A percentile compares a stretch with the other conserved stretches of the same genome.
phyloP scores from a whole-genome alignment of 2,888 invertebrate genomes.

The Troides oblongomaculatus region DNA sequence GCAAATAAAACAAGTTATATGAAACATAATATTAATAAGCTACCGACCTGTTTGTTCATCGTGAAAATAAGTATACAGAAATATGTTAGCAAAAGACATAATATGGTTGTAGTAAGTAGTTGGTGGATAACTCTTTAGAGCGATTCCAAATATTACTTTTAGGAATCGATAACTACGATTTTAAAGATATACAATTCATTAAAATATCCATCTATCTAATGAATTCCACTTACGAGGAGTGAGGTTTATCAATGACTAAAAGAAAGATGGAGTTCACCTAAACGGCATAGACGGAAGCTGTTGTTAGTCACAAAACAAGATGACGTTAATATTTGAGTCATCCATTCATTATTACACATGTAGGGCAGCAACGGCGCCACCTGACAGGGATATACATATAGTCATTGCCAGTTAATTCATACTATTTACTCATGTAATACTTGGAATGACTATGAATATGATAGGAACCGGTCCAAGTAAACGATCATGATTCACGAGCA shows the following conservation, averaged over 20 bases:
- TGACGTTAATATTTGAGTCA: conserved; percentile 20
- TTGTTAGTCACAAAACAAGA: conserved; percentile 16
- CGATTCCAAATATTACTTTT: too few relatives aligned
- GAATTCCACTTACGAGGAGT: not conserved
- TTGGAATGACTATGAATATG: conserved; percentile 59
- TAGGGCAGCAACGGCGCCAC: conserved; percentile 25
- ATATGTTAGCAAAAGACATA: not conserved
- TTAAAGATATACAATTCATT: too few relatives aligned
- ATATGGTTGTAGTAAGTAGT: not conserved
- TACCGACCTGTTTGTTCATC: not conserved
- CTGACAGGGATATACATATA: conserved; percentile 16
- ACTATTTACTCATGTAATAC: conserved; percentile 57
- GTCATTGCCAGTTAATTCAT: conserved; percentile 48
- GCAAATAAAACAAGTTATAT: not conserved
- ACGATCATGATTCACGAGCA: conserved; percentile 56
- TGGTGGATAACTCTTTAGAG: not conserved
- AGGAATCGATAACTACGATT: too few relatives aligned
- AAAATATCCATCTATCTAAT: not conserved
- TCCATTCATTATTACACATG: conserved; percentile 25
- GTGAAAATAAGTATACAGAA: not conserved
- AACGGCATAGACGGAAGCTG: not conserved
- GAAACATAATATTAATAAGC: not conserved
- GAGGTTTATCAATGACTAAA: not conserved
- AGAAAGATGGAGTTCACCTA: not conserved
- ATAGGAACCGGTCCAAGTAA: conserved; percentile 56